A percentile compares a stretch with the other conserved stretches of the same genome.
phyloP scores from a whole-genome alignment of 30 jellyfish, hydroid and myxozoan genomes.

The Pelagia noctiluca region DNA sequence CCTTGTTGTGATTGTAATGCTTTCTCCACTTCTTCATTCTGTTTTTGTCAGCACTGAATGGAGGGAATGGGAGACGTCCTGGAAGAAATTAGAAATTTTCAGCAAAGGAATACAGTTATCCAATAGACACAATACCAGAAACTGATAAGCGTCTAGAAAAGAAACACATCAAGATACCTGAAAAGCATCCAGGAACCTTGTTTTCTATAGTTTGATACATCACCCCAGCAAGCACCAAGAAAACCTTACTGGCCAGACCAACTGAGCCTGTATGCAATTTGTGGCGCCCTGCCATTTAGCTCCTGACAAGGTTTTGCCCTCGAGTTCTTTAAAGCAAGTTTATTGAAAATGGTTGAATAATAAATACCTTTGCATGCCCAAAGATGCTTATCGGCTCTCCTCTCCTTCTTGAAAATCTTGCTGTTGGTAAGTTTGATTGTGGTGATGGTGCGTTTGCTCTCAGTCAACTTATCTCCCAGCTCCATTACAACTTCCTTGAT shows the following conservation, averaged over 20 bases:
- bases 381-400: constrained; percentile 52
- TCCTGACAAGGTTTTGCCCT: too few relatives aligned
- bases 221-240: too few relatives aligned
- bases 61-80: constrained; percentile 49
- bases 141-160: background rate
- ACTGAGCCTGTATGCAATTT: too few relatives aligned
- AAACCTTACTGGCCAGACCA: too few relatives aligned
- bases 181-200: background rate
- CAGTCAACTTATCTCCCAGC: constrained; percentile 44
- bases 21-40: constrained; percentile 64
- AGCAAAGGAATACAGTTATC: too few relatives aligned
- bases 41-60: constrained; percentile 35
- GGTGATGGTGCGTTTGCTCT: constrained; percentile 50
- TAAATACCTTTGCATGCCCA: constrained; percentile 68
- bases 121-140: background rate
- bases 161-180: too few relatives aligned
- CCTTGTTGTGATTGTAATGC: constrained; percentile 12
- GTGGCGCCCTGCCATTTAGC: too few relatives aligned
- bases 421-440: constrained; percentile 37
- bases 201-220: too few relatives aligned
- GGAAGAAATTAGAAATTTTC: background rate
- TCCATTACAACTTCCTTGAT: constrained; percentile 73
- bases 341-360: background rate
- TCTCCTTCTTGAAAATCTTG: constrained; percentile 52
- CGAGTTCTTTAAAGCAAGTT: too few relatives aligned